Evolutionary conservation across 2,888 invertebrate genomes (phyloP), one percentile per base, ranked within the genome.

Genomic region (Unio delphinus): DNA sequence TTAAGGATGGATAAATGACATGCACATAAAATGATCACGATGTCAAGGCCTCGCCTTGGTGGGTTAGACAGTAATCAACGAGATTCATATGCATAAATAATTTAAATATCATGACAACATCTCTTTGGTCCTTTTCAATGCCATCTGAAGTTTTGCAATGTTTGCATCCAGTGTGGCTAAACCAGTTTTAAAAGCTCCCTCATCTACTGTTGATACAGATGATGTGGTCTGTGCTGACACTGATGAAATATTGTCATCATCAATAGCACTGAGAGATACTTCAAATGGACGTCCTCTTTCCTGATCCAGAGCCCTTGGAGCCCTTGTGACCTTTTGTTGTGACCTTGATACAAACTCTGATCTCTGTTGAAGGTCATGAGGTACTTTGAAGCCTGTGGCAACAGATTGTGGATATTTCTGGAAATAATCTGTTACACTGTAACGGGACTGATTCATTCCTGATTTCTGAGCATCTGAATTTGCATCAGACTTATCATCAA

Each of bases 151-250:
- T 60, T 80, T 80, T 4, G 85, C 81, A 57, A 88, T 88, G 69
- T 87, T 87, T 18, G 82, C 85, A 75, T 88, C 87, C 7, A 88
- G 73, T 6, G 82, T 80, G 15, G 86, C 86, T 55, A 88, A 82
- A 0, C 87, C 87, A 58, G 81, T 81, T 64, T 83, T 70, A 70
- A 88, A 88, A 17, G 79, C 80, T 7, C 70, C 71, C 26, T 87
- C 87, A 71, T 86, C 85, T 8, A 83, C 76, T 23, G 84, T 80
- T 18, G 80, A 75, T 1, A 81, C 75, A 23, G 84, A 79, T 17
- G 77, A 72, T 4, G 80, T 70, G 0, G 82, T 76, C 3, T 69
- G 68, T 71, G 73, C 79, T 1, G 82, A 82, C 3, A 80, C 79
- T 17, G 80, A 80, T 1, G 79, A 79, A 55, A 80, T 72, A 69